phyloP scores from a whole-genome alignment of 2,113 vertebrate species.

The Mobula birostris region DNA sequence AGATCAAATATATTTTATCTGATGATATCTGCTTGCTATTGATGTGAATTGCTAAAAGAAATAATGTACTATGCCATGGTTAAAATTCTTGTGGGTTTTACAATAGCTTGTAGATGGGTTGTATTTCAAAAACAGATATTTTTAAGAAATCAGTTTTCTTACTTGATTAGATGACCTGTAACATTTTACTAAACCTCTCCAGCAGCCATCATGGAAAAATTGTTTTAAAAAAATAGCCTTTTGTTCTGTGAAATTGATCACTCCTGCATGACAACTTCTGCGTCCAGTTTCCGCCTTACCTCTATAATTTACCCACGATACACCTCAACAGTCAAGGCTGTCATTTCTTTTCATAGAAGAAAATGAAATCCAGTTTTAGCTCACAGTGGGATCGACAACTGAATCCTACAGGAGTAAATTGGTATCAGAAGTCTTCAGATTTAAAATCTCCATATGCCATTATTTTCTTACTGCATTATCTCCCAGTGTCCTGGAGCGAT shows the following conservation, averaged over 20 bases:
- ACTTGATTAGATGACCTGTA: slow-evolving; percentile 35
- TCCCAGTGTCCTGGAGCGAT: slow-evolving; percentile 34
- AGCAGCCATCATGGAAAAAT: slow-evolving; percentile 12
- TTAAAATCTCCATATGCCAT: slow-evolving; percentile 37
- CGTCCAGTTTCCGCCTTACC: slow-evolving; percentile 30
- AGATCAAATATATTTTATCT: slow-evolving; percentile 11
- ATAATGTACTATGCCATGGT: not conserved
- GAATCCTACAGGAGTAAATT: slow-evolving; percentile 36
- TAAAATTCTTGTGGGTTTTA: slow-evolving; percentile 14
- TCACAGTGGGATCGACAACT: slow-evolving; percentile 36
- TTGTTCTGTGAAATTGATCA: slow-evolving; percentile 38
- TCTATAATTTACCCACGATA: slow-evolving; percentile 37
- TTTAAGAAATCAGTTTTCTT: slow-evolving; percentile 16
- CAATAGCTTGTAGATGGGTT: not conserved
- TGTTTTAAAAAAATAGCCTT: slow-evolving; percentile 11
- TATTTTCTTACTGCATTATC: slow-evolving; percentile 36
- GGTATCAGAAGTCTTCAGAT: slow-evolving; percentile 37
- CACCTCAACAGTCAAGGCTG: slow-evolving; percentile 37
- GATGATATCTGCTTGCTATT: not conserved
- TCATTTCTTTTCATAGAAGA: slow-evolving; percentile 33
- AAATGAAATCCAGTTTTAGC: slow-evolving; percentile 37
- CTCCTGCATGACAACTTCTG: slow-evolving; percentile 27
- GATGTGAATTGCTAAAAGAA: slow-evolving; percentile 1
- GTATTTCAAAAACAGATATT: slow-evolving; percentile 11
- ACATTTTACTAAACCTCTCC: slow-evolving; percentile 13